phyloP scores from a whole-genome alignment of 2,888 invertebrate genomes.

The Smittia sp. region DNA sequence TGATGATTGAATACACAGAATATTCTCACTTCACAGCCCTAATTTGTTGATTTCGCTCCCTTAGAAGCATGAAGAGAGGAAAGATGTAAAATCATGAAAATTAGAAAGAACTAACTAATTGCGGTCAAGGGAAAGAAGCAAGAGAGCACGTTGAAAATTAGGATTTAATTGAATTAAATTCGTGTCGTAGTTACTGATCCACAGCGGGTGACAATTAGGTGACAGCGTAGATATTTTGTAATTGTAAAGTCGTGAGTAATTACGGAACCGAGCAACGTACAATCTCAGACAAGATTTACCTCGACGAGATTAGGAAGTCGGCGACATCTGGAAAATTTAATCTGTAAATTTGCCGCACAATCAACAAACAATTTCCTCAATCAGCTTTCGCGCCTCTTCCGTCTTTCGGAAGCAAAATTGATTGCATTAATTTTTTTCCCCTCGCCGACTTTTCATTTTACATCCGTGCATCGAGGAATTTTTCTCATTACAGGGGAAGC shows the following conservation, averaged over 20 bases:
- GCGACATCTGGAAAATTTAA: background rate
- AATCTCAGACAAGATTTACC: no score
- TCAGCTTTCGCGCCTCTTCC: background rate
- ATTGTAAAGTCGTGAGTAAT: no score
- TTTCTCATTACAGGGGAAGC: background rate
- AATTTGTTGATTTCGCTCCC: background rate
- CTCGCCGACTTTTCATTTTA: background rate
- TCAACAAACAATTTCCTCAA: conserved; percentile 16
- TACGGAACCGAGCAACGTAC: no score
- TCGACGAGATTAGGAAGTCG: background rate
- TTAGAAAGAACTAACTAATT: conserved; percentile 7
- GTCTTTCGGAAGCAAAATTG: background rate
- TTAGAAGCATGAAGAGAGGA: background rate
- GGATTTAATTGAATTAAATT: conserved; percentile 8
- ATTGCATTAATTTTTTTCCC: conserved; percentile 1
- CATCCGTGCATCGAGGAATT: background rate
- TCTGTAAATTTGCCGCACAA: background rate
- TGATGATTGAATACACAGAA: background rate
- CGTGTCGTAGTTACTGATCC: no score
- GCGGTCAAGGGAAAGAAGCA: background rate
- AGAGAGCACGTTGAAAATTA: background rate
- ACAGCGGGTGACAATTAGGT: no score
- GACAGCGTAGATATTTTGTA: no score
- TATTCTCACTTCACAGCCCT: background rate
- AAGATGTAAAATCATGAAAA: background rate